A percentile compares a stretch with the other conserved stretches of the same genome.
phyloP scores from a whole-genome alignment of 2,113 vertebrate species.

The Anser brachyrhynchus region DNA sequence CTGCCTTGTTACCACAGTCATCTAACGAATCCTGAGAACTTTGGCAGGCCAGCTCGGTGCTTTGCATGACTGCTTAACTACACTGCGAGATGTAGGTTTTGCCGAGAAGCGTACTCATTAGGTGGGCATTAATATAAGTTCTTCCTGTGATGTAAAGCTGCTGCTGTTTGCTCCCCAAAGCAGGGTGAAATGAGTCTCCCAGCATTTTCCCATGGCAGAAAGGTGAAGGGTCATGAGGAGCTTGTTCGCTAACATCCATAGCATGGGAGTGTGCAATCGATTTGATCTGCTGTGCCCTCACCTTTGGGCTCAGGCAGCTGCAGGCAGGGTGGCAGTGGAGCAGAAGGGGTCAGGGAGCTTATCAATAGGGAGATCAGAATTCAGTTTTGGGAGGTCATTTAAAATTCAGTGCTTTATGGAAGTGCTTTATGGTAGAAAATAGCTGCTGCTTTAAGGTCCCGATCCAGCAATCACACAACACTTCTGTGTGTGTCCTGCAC shows the following conservation, averaged over 20 bases:
- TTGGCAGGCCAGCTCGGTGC: background rate
- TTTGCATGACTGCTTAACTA: background rate
- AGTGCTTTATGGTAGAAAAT: background rate
- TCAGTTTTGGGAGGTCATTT: background rate
- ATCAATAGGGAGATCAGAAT: fast-evolving
- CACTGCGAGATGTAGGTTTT: background rate
- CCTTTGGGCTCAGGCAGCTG: background rate
- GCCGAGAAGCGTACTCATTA: background rate
- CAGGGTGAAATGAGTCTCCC: background rate
- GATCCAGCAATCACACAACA: background rate
- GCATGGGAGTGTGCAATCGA: background rate
- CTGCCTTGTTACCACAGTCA: background rate
- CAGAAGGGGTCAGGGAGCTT: background rate
- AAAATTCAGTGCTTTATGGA: background rate
- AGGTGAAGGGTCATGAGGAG: background rate
- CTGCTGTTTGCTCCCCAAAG: background rate
- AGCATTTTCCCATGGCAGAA: slow-evolving; percentile 47
- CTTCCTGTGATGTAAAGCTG: background rate
- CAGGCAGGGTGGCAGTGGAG: background rate
- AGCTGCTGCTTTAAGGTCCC: background rate
- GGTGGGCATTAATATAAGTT: background rate
- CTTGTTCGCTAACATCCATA: slow-evolving; percentile 17
- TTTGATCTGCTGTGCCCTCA: slow-evolving; percentile 20
- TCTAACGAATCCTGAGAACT: background rate
- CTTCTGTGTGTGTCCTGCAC: background rate